Conservation (phyloP, 2,888 invertebrate species). For the Diaprepes abbreviatus region DNA sequence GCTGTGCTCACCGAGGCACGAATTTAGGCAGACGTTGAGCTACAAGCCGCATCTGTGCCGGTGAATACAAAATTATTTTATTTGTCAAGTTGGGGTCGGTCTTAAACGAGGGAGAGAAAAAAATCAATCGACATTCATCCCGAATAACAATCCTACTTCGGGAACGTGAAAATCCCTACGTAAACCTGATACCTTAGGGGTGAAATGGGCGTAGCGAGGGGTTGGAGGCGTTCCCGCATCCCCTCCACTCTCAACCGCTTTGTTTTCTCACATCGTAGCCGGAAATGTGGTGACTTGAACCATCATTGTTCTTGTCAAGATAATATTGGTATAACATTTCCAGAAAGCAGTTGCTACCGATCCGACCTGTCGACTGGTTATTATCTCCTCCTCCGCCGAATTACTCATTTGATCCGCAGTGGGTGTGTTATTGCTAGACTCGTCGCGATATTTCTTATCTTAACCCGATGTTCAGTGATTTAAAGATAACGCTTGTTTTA, state of each 20-base stretch:
- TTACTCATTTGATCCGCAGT: slow-evolving; percentile 27
- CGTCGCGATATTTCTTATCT: slow-evolving; percentile 39
- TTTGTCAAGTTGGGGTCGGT: slow-evolving; percentile 49
- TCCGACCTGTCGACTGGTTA: slow-evolving; percentile 53
- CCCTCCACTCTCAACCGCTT: slow-evolving; percentile 65
- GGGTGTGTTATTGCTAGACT: slow-evolving; percentile 35
- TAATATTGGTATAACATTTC: slow-evolving; percentile 69
- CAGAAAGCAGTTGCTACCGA: slow-evolving; percentile 60
- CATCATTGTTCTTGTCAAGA: slow-evolving; percentile 69
- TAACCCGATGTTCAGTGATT: slow-evolving; percentile 48
- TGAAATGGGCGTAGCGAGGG: slow-evolving; percentile 65
- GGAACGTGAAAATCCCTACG: slow-evolving; percentile 63
- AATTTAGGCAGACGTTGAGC: slow-evolving; percentile 34
- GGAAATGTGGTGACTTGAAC: slow-evolving; percentile 69
- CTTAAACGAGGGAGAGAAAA: slow-evolving; percentile 43
- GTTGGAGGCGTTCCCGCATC: slow-evolving; percentile 61
- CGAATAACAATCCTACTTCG: slow-evolving; percentile 59
- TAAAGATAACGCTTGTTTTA: slow-evolving; percentile 52
- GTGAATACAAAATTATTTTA: slow-evolving; percentile 48
- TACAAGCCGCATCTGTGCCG: slow-evolving; percentile 51
- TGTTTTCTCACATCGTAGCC: slow-evolving; percentile 68
- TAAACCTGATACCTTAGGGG: slow-evolving; percentile 63
- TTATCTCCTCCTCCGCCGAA: slow-evolving; percentile 31
- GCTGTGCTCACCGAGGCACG: slow-evolving; percentile 14
- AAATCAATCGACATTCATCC: slow-evolving; percentile 60